Base-by-base conservation (phyloP, 2,888 invertebrate genomes). In the Tiphia femorata region DNA sequence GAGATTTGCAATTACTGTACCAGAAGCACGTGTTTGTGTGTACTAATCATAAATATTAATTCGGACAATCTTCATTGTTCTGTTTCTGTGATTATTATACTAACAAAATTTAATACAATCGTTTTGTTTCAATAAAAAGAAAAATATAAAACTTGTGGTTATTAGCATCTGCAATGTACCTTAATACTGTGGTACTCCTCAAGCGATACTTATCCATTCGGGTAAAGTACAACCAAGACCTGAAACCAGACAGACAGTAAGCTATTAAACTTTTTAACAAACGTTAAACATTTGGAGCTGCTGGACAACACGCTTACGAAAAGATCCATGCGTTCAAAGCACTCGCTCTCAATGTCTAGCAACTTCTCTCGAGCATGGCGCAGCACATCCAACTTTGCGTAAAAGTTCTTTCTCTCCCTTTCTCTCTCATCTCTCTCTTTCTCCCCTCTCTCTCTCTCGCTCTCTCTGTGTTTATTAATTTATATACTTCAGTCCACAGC, bases 241-340 rank as follows among this genome's bases (percentile, higher is more conserved):
- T 37, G 37, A 19, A 37, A 37, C 16, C 14, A 19, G 17, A 5
- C 3, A 16, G 8, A 5, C 3, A 12, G 19, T 16, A 16, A 37
- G 19, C 14, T 17, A 37, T 37, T 37, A 37, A 37, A 17, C 14
- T 37, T 19, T 17, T 10, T 2, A 17, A 17, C 19, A 19, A 4
- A 17, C 17, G 10, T 17, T n/a, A 25, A 25, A 25, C 25, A 8
- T 8, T 25, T 25, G 25, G 6, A 25, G 8, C 25, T n/a, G 33
- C 35, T 50, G 20, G 46, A 8, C 42, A 35, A 25, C 59, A 56
- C 59, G 56, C 64, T 64, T 54, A 54, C 67, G 51, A 57, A 21
- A 56, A 44, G 49, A 57, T 37, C 44, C 37, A 59, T 37, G 56
- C 51, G 44, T 52, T 60, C 52, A 57, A 52, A 52, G 51, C 62